These are phyloP conservation scores for Sicus ferrugineus DNA, from an alignment of 2,888 invertebrate genomes.

Conservation along the genomic window DNA sequence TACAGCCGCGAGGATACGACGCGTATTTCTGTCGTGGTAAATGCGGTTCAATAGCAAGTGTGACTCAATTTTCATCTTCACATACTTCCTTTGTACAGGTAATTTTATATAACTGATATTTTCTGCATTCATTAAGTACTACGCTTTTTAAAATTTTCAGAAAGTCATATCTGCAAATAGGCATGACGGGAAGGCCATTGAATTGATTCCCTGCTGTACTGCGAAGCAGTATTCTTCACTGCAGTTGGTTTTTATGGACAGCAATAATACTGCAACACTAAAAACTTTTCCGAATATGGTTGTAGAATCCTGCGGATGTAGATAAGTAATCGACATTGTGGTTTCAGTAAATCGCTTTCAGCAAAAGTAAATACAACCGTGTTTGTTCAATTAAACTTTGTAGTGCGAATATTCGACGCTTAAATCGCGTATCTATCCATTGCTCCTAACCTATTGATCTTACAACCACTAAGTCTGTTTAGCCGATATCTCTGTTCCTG, in stretches of 20 bases:
- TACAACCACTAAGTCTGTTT: no score
- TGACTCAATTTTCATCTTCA: conserved; percentile 71
- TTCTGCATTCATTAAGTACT: conserved; percentile 11
- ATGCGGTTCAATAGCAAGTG: conserved; percentile 77
- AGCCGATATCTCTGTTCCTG: no score
- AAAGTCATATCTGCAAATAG: conserved; percentile 71
- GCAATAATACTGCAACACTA: conserved; percentile 79
- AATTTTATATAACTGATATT: conserved; percentile 50
- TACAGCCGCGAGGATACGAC: conserved; percentile 82
- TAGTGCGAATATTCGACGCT: no score
- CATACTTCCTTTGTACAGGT: conserved; percentile 82
- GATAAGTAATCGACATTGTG: conserved; percentile 66
- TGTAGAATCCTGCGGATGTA: conserved; percentile 89
- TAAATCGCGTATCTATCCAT: no score
- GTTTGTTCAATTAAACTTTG: no score
- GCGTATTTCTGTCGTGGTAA: conserved; percentile 88
- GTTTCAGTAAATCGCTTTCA: background rate
- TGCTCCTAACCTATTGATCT: no score
- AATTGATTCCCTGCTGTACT: conserved; percentile 85
- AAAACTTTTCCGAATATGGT: conserved; percentile 88
- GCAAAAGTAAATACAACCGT: no score
- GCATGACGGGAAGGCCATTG: conserved; percentile 66
- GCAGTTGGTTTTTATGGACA: conserved; percentile 81
- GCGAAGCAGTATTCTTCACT: conserved; percentile 83
- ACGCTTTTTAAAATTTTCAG: conserved; percentile 66